Conservation (phyloP, 2,113 vertebrate species). For the Bombycilla garrulus region DNA sequence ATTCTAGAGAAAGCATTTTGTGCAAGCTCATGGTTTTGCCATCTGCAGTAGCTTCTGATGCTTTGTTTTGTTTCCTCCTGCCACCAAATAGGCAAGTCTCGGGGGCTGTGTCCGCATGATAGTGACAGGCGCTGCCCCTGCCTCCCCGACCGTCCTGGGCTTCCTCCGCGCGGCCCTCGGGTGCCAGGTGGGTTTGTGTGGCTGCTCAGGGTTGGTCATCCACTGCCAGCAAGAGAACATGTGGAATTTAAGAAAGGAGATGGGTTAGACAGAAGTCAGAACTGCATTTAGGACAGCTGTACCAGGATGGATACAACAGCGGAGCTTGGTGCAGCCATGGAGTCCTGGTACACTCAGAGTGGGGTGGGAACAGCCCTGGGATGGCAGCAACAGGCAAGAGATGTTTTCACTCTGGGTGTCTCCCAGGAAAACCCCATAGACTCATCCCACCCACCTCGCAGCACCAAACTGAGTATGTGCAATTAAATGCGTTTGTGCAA, state of each 20-base stretch:
- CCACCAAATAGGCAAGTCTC: slow-evolving; percentile 81
- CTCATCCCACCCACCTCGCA: background rate
- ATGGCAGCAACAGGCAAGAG: background rate
- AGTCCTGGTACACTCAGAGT: no score
- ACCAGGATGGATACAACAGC: background rate
- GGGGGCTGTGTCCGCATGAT: slow-evolving; percentile 94
- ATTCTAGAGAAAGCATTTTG: background rate
- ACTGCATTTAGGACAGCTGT: background rate
- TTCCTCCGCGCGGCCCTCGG: slow-evolving; percentile 94
- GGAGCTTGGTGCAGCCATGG: background rate
- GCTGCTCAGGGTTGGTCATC: accelerated
- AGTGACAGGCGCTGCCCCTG: slow-evolving; percentile 92
- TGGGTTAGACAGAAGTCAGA: background rate
- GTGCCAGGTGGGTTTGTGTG: slow-evolving; percentile 82
- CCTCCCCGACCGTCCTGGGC: slow-evolving; percentile 88
- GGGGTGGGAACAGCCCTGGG: background rate
- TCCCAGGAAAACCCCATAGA: background rate
- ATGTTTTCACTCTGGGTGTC: background rate
- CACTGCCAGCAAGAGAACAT: accelerated
- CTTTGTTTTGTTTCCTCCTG: background rate
- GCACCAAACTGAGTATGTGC: background rate
- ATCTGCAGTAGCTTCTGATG: no score
- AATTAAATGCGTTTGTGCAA: background rate
- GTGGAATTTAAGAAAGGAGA: accelerated
- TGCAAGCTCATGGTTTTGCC: background rate